Base-by-base conservation (phyloP, 1,140 invertebrate species). In the Temnothorax longispinosus region DNA sequence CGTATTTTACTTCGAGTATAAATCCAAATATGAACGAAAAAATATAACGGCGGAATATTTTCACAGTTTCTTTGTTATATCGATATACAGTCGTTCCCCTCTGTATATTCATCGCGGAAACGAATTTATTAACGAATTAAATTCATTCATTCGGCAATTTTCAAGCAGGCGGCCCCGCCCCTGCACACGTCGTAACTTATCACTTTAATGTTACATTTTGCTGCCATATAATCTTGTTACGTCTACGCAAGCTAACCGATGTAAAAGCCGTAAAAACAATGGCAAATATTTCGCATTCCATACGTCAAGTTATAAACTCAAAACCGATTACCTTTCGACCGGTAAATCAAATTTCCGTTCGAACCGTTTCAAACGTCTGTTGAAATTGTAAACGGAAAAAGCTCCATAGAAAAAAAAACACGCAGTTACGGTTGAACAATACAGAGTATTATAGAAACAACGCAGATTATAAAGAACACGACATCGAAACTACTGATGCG, bases 231-330 rank as follows among this genome's bases (percentile, higher is more conserved):
- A 76, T 58, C n/a, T 76, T 44, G 8, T 44, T 77, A 15, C 21
- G 13, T 13, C 15, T 15, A 27, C 27, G 10, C 10, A 15, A 56
- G 35, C 32, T 75, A 18, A 76, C 38, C 41, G 15, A 41, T n/a
- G n/a, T 71, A 54, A 54, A 74, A 74, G 18, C 13, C 27, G 35
- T 62, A 32, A 77, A 62, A 75, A 75, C n/a, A 75, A 60, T 62
- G 38, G 15, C 41, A 13, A 62, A 18, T 60, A 44, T 62, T 76
- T 77, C 8, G 35, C 38, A 62, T 77, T 60, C 41, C 35, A 62
- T 44, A 58, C 35, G 15, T 77, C 54, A 62, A 18, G 38, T 27
- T 75, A 18, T 75, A 18, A 77, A 77, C 13, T 13, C 15, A 44
- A 27, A 21, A 56, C 35, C 32, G 52, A 75, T 75, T 74, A 74